Evolutionary conservation across 2,797 vertebrate species (phyloP).

Genomic region (Cuniculus paca): DNA sequence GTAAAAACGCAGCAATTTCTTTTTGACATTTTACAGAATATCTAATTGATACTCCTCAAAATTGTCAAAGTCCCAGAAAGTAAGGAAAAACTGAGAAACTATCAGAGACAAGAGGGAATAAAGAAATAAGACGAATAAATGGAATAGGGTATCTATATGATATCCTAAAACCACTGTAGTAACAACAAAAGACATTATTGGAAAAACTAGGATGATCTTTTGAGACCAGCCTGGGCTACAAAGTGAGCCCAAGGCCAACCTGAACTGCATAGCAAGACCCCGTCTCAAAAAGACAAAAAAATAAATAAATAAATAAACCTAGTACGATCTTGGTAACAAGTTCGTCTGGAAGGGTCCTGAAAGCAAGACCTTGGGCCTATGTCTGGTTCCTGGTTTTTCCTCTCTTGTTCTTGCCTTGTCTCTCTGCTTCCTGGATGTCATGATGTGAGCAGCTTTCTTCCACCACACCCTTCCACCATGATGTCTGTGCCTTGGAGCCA

Average conservation of each 20-base stretch:
- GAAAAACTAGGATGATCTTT: not conserved
- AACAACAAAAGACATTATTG: not conserved
- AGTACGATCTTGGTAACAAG: not conserved
- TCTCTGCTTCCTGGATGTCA: not conserved
- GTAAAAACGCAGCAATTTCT: not conserved
- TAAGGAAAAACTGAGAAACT: slow-evolving; percentile 15
- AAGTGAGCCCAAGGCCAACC: too few relatives aligned
- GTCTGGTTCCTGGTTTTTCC: not conserved
- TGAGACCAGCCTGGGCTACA: too few relatives aligned
- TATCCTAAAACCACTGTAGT: not conserved
- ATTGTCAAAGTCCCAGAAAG: not conserved
- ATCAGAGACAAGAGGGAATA: not conserved
- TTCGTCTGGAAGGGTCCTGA: not conserved
- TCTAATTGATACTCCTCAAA: not conserved
- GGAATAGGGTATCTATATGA: not conserved
- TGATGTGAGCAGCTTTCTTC: not conserved
- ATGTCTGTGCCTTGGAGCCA: not conserved
- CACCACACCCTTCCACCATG: not conserved
- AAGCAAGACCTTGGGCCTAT: not conserved
- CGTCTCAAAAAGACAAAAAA: too few relatives aligned
- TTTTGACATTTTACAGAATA: not conserved
- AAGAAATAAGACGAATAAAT: not conserved
- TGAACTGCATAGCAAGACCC: too few relatives aligned
- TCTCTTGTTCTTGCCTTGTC: not conserved
- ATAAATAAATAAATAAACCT: too few relatives aligned